Percentiles rank a stretch among this genome's conserved stretches.
Conservation (phyloP, 2,113 vertebrate species). For the Pseudopipra pipra region DNA sequence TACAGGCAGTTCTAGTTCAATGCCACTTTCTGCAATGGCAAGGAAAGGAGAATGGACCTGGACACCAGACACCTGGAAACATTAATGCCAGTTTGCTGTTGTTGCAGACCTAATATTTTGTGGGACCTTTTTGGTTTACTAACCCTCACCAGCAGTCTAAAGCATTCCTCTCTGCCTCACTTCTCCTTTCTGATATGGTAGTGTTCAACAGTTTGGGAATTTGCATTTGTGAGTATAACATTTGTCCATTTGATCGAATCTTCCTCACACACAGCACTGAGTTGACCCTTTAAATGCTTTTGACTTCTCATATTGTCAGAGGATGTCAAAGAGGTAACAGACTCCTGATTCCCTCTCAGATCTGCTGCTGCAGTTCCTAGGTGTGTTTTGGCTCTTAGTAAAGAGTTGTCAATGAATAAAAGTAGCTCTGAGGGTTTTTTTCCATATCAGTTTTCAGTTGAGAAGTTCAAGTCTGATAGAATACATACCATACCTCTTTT, state of each 20-base stretch:
- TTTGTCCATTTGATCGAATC: rapidly evolving
- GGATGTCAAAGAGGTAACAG: neutral
- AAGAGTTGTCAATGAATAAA: neutral
- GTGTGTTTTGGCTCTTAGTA: neutral
- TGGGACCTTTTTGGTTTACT: neutral
- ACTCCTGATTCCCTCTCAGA: neutral
- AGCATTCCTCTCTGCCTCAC: neutral
- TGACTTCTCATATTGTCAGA: neutral
- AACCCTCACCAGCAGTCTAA: neutral
- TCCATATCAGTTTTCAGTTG: neutral
- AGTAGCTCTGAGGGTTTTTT: neutral
- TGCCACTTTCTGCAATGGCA: neutral
- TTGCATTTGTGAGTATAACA: neutral
- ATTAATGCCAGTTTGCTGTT: neutral
- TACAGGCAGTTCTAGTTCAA: neutral
- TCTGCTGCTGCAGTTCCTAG: neutral
- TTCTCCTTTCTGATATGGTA: neutral
- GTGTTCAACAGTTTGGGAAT: neutral
- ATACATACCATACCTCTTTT: neutral
- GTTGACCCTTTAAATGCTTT: neutral
- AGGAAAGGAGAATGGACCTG: neutral
- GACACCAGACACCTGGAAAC: neutral
- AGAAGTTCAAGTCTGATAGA: neutral
- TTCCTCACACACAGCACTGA: neutral
- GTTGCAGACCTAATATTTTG: neutral